Percentiles rank a stretch among this genome's conserved stretches.
Evolutionary conservation across 2,113 vertebrate species (phyloP).

Genomic region (Anguilla japonica): DNA sequence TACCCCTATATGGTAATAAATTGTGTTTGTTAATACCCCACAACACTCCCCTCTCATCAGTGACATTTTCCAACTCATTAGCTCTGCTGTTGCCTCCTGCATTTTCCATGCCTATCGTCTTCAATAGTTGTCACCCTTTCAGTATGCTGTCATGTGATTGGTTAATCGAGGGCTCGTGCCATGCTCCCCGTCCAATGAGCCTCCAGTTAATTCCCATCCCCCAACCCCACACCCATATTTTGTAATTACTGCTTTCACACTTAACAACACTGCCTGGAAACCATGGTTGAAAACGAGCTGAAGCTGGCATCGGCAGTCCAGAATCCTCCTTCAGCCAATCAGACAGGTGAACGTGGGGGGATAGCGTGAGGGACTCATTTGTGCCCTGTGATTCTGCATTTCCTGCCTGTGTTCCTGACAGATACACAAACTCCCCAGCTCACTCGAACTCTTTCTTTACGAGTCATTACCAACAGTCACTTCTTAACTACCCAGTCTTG

Average conservation of each 20-base stretch:
- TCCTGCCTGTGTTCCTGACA: neutral
- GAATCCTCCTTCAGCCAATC: neutral
- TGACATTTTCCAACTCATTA: conserved; percentile 15
- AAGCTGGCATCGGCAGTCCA: neutral
- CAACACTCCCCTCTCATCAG: conserved; percentile 12
- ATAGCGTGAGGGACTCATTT: neutral
- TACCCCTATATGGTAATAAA: neutral
- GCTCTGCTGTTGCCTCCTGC: neutral
- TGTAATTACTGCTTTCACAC: neutral
- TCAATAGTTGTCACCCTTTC: neutral
- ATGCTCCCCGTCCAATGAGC: neutral
- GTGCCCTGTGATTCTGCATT: neutral
- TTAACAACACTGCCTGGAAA: neutral
- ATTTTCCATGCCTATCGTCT: neutral
- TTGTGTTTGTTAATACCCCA: neutral
- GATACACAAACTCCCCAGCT: neutral
- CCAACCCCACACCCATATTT: neutral
- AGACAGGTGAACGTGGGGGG: neutral
- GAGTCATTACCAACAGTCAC: neutral
- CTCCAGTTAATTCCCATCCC: neutral
- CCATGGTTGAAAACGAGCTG: neutral
- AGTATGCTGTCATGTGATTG: neutral
- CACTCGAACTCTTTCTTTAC: neutral
- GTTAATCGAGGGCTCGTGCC: neutral
- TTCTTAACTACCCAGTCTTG: neutral